Evolutionary conservation across 92 coral and sea anemone species (phyloP).

Genomic region (Siderastrea radians): DNA sequence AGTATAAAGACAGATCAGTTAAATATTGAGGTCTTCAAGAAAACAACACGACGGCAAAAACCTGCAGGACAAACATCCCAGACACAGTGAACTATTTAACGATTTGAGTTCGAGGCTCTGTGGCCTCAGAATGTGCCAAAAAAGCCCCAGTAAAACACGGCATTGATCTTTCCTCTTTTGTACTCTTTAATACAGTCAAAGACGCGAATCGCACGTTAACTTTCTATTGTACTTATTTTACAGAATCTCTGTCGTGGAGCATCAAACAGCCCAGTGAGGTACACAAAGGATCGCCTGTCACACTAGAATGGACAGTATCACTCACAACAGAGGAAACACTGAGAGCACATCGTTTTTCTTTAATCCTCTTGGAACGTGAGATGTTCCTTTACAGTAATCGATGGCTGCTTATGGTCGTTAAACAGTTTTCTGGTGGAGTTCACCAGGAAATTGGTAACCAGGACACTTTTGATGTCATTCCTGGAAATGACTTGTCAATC

Average conservation of each 20-base stretch:
- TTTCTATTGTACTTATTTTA: background rate
- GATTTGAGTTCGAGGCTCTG: too few relatives aligned
- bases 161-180: too few relatives aligned
- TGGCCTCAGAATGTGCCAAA: too few relatives aligned
- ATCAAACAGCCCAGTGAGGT: conserved; percentile 22
- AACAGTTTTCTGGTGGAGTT: conserved; percentile 37
- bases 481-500: conserved; percentile 52
- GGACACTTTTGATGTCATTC: conserved; percentile 23
- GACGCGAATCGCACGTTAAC: background rate
- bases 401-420: conserved; percentile 73
- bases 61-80: too few relatives aligned
- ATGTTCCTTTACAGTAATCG: conserved; percentile 70
- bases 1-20: too few relatives aligned
- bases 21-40: too few relatives aligned
- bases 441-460: conserved; percentile 18
- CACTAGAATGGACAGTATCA: conserved; percentile 66
- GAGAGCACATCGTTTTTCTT: conserved; percentile 58
- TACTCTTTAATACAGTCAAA: background rate
- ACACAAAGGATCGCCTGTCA: conserved; percentile 56
- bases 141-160: too few relatives aligned
- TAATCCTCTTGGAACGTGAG: conserved; percentile 78
- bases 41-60: too few relatives aligned
- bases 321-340: conserved; percentile 58
- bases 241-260: conserved; percentile 47
- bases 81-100: too few relatives aligned